Evolutionary conservation across 2,888 invertebrate species (phyloP).

Genomic region (Caenorhabditis sp.): DNA sequence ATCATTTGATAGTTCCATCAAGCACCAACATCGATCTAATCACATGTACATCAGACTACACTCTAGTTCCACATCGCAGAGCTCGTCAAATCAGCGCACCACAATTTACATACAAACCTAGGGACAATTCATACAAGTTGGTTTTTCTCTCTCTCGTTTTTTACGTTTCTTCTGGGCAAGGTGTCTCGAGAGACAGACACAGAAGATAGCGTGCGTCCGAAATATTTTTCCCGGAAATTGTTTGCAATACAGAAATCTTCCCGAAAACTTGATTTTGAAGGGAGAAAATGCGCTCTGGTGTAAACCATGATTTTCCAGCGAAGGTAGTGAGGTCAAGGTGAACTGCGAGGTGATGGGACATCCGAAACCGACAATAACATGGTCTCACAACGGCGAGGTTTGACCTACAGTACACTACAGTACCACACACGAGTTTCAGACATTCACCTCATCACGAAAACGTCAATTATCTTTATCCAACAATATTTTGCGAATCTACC

Average conservation of each 20-base stretch:
- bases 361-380: constrained; percentile 41
- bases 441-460: constrained; percentile 57
- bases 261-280: too few species aligned
- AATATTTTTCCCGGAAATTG: too few species aligned
- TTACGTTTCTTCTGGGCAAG: too few species aligned
- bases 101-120: constrained; percentile 44
- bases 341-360: constrained; percentile 51
- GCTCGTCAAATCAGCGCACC: constrained; percentile 30
- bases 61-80: constrained; percentile 25
- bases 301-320: constrained; percentile 12
- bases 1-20: constrained; percentile 12
- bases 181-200: too few species aligned
- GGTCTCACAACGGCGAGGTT: constrained; percentile 44
- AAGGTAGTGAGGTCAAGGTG: constrained; percentile 47
- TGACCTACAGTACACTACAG: too few species aligned
- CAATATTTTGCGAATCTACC: constrained; percentile 66
- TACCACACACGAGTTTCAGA: too few species aligned
- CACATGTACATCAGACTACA: constrained; percentile 25
- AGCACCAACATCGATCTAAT: constrained; percentile 18
- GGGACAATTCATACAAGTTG: constrained; percentile 36
- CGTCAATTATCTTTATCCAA: constrained; percentile 51
- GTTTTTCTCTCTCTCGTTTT: too few species aligned
- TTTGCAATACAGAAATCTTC: too few species aligned
- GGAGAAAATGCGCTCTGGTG: too few species aligned
- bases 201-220: too few species aligned